These are phyloP conservation scores for Gallinago media DNA, from an alignment of 2,113 vertebrate species.

Conservation along the genomic window DNA sequence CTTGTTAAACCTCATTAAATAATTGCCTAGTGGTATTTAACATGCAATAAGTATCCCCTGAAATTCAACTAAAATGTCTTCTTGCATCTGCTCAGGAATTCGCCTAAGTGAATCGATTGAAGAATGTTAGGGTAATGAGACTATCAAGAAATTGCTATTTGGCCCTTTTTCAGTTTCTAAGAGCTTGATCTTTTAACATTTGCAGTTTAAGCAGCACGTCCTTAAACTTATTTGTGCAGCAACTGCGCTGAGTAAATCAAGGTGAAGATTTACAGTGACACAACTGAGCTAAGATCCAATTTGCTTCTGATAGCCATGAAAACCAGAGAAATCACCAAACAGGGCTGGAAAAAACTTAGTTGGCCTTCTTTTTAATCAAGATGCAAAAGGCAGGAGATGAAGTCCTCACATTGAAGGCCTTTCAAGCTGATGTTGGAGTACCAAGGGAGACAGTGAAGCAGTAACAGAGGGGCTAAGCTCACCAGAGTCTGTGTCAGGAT, in stretches of 20 bases:
- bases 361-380: background rate
- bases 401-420: background rate
- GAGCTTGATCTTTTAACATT: background rate
- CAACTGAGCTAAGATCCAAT: background rate
- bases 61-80: constrained; percentile 55
- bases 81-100: constrained; percentile 65
- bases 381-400: background rate
- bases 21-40: constrained; percentile 76
- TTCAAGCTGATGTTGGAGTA: background rate
- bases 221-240: background rate
- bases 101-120: background rate
- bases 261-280: background rate
- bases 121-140: background rate
- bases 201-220: background rate
- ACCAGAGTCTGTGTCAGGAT: background rate
- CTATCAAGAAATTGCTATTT: background rate
- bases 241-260: background rate
- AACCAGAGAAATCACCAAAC: background rate
- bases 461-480: background rate
- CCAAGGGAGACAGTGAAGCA: background rate
- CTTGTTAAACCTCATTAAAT: constrained; percentile 70
- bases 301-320: background rate
- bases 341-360: background rate
- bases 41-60: constrained; percentile 46
- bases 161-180: background rate